Percentiles rank a stretch among this genome's conserved stretches.
These are phyloP conservation scores for Chloroclysta siterata DNA, from an alignment of 2,888 invertebrate genomes.

Conservation along the genomic window DNA sequence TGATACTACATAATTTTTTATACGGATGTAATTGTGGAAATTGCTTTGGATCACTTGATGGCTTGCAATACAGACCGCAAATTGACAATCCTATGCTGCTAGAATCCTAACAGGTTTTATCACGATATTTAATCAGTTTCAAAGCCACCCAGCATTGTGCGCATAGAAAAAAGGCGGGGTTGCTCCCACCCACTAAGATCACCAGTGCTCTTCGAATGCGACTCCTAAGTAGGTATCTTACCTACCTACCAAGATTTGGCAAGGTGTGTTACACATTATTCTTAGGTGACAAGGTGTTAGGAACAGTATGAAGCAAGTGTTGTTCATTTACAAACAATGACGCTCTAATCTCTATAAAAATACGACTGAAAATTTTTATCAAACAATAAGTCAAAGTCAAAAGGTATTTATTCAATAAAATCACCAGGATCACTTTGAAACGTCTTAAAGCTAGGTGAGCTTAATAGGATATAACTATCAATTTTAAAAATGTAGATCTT, in stretches of 20 bases:
- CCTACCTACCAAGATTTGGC: slow-evolving; percentile 49
- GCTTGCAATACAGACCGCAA: too few relatives aligned
- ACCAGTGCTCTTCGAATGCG: slow-evolving; percentile 3
- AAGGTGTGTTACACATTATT: slow-evolving; percentile 33
- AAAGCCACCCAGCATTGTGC: background rate
- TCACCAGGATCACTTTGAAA: too few relatives aligned
- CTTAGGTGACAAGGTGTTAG: slow-evolving; percentile 14
- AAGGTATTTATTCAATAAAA: too few relatives aligned
- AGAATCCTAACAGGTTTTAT: too few relatives aligned
- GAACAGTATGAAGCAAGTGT: slow-evolving; percentile 22
- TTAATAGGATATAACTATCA: slow-evolving; percentile 27
- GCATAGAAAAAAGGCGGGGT: background rate
- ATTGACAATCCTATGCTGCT: too few relatives aligned
- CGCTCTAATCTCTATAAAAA: background rate
- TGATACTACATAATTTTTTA: slow-evolving; percentile 25
- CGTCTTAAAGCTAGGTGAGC: too few relatives aligned
- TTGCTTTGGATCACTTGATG: too few relatives aligned
- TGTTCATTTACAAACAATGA: slow-evolving; percentile 13
- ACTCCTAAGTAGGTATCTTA: background rate
- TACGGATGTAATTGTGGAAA: slow-evolving; percentile 22
- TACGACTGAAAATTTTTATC: background rate
- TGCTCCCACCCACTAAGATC: background rate
- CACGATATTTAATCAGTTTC: slow-evolving; percentile 36
- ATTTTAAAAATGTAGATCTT: slow-evolving; percentile 3
- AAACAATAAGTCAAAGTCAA: too few relatives aligned